Base-by-base conservation (phyloP, 2,888 invertebrate species). In the Chelonus formosanus region DNA sequence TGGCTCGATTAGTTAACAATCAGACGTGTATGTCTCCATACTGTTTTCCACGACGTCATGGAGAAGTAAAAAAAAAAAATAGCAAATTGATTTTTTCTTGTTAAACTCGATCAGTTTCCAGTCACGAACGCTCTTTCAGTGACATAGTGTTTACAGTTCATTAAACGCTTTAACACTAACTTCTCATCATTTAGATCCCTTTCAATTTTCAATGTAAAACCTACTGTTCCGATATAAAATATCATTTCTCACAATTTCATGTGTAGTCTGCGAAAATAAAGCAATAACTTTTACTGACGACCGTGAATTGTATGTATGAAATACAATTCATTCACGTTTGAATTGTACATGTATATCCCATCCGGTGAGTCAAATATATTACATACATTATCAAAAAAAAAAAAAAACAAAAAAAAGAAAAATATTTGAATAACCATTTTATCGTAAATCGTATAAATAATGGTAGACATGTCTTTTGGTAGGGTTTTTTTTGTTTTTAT, bases 81-180 rank as follows among this genome's bases (percentile, higher is more conserved):
- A 8, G 40, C 32, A n/a, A 53, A 44, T 50, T 61, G 44, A 43
- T 43, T 44, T 43, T 52, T 31, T 32, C 44, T 61, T n/a, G 45
- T 61, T 61, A 52, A 34, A 53, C 44, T 61, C 61, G 44, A 43
- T 52, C 52, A 61, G 44, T 61, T 61, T 61, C 53, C 44, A 53
- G 61, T 61, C 62, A 63, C 55, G 54, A 63, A 50, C 10, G 31
- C 52, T 40, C 31, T 56, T 57, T 58, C 52, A 43, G 58, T 64
- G 53, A 58, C 64, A 52, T 40, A 58, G 45, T 45, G 36, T 10
- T 62, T 52, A 64, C 44, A 58, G 57, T 56, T 64, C 64, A 64
- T 64, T 64, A 58, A 53, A 64, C 50, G 44, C 57, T 64, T 52
- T 52, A 57, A 56, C 61, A 44, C 61, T 35, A 54, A 62, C 35